Conservation (phyloP, 2,113 vertebrate species). For the Mandrillus leucophaeus region DNA sequence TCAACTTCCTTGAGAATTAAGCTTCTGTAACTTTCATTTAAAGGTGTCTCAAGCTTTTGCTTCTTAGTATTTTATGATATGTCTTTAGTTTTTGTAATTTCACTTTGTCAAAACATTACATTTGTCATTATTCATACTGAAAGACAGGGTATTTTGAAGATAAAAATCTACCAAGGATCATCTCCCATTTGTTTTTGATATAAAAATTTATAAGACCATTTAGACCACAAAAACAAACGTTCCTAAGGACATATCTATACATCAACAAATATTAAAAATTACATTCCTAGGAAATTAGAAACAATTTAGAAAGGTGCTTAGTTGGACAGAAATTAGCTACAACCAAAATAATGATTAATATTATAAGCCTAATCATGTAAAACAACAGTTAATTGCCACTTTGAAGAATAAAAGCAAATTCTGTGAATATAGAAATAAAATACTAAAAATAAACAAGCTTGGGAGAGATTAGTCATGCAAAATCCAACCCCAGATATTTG, state of each 20-base stretch:
- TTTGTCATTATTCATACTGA: background rate
- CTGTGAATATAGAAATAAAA: background rate
- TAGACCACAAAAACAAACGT: background rate
- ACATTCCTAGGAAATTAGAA: background rate
- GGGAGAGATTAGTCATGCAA: background rate
- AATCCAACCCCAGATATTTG: background rate
- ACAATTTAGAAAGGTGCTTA: background rate
- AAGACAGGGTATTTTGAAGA: conserved; percentile 9
- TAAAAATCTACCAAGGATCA: background rate
- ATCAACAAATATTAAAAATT: background rate
- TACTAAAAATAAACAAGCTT: background rate
- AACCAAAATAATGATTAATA: background rate
- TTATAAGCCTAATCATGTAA: background rate
- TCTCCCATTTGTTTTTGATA: background rate
- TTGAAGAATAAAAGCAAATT: conserved; percentile 2
- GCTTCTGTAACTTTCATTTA: background rate
- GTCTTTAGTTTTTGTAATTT: background rate
- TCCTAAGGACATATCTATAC: background rate
- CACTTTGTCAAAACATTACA: background rate
- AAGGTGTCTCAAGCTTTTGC: background rate
- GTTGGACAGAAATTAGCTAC: background rate
- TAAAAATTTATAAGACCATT: background rate
- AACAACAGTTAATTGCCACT: background rate
- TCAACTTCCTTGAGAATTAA: background rate
- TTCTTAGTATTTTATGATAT: background rate